Percentiles rank a stretch among this genome's conserved stretches.
Conservation (phyloP, 2,888 invertebrate genomes). For the Brenthis daphne region DNA sequence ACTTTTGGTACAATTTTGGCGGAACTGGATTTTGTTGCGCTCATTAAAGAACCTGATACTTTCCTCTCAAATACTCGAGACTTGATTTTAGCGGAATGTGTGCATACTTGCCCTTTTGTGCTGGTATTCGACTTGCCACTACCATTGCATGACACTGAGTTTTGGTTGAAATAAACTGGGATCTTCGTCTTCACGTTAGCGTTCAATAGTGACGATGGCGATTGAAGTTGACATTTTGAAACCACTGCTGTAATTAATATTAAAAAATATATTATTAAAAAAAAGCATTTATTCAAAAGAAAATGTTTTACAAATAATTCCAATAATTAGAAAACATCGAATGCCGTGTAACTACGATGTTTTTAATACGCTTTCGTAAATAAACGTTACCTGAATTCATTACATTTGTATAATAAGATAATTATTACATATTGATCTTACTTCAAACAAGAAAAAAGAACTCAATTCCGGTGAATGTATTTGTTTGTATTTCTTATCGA, state of each 20-base stretch:
- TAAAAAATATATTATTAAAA: too few species aligned
- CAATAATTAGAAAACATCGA: not conserved
- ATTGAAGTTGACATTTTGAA: slow-evolving; percentile 42
- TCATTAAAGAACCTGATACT: slow-evolving; percentile 69
- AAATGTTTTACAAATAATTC: not conserved
- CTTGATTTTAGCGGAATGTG: slow-evolving; percentile 12
- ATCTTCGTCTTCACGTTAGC: slow-evolving; percentile 59
- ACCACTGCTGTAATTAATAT: slow-evolving; percentile 49
- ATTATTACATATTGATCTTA: too few species aligned
- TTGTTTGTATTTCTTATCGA: not conserved
- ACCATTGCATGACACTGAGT: slow-evolving; percentile 22
- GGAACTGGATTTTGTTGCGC: slow-evolving; percentile 82
- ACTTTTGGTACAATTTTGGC: slow-evolving; percentile 77
- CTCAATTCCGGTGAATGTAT: too few species aligned
- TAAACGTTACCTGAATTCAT: too few species aligned
- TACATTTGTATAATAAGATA: too few species aligned
- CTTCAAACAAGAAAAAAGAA: too few species aligned
- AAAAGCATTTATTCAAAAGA: too few species aligned
- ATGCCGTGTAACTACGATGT: too few species aligned
- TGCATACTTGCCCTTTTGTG: slow-evolving; percentile 13
- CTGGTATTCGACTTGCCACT: slow-evolving; percentile 10
- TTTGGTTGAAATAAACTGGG: slow-evolving; percentile 57
- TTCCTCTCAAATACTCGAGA: slow-evolving; percentile 47
- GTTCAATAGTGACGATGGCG: slow-evolving; percentile 37
- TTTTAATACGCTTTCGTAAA: too few species aligned